phyloP scores from a whole-genome alignment of 1,140 invertebrate genomes.

The Neuroterus valhalla region DNA sequence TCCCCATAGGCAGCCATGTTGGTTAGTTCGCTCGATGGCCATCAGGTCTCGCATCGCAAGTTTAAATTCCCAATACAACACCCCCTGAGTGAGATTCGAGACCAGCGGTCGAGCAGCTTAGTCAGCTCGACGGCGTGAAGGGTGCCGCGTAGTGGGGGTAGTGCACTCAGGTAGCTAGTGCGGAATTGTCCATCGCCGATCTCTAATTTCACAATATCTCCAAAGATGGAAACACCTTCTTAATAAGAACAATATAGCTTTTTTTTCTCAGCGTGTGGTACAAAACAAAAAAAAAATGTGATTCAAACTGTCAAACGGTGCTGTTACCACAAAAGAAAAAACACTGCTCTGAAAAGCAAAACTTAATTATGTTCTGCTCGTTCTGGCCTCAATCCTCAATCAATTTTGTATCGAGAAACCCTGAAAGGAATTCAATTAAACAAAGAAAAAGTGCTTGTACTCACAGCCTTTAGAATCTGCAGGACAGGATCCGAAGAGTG shows the following conservation, averaged over 20 bases:
- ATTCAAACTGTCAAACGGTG: neutral
- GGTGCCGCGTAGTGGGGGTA: no score
- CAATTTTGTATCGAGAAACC: neutral
- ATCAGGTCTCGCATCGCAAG: no score
- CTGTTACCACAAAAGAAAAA: neutral
- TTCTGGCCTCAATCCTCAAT: neutral
- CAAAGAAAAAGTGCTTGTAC: slow-evolving; percentile 19
- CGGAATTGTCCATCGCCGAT: no score
- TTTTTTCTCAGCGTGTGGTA: neutral
- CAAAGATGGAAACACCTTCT: slow-evolving; percentile 1
- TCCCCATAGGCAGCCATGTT: no score
- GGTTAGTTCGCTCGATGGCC: no score
- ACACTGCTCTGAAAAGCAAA: neutral
- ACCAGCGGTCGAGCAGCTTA: no score
- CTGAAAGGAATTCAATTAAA: neutral
- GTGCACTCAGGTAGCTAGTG: no score
- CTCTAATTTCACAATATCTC: neutral
- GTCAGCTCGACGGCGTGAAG: no score
- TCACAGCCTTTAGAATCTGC: slow-evolving; percentile 81
- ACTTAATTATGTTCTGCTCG: neutral
- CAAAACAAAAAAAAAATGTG: neutral
- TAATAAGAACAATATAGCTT: neutral
- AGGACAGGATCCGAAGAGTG: slow-evolving; percentile 84
- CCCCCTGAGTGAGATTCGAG: no score
- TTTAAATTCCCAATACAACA: no score